Conservation (phyloP, 2,888 invertebrate species). For the Pachydiplax longipennis region DNA sequence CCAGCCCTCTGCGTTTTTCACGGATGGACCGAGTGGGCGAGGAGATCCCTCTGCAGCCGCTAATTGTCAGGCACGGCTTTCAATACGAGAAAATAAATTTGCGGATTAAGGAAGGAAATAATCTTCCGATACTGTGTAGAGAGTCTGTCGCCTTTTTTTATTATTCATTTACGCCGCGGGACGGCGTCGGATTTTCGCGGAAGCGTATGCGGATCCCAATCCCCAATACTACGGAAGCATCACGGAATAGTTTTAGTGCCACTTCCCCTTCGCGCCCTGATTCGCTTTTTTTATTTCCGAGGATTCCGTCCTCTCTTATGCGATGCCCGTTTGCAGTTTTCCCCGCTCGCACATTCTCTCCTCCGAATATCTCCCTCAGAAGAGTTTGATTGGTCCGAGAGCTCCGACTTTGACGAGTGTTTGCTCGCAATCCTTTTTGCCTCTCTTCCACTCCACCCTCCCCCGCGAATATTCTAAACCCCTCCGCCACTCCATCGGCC, state of each 20-base stretch:
- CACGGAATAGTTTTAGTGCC: conserved; percentile 33
- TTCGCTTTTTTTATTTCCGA: not conserved
- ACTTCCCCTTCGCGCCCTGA: not conserved
- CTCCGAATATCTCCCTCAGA: not conserved
- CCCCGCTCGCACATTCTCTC: not conserved
- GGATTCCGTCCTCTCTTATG: not conserved
- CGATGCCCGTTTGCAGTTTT: not conserved
- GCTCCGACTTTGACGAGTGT: conserved; percentile 37
- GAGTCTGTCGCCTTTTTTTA: not conserved
- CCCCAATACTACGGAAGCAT: not conserved
- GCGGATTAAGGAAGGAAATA: conserved; percentile 2
- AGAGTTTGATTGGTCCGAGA: conserved; percentile 37
- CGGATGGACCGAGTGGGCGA: not conserved
- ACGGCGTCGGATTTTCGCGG: conserved; percentile 4
- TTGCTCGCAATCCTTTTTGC: conserved; percentile 2
- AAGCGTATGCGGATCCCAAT: not conserved
- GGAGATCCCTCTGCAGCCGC: not conserved
- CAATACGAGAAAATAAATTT: not conserved
- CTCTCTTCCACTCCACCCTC: not conserved
- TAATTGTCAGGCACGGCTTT: conserved; percentile 35
- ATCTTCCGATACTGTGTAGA: conserved; percentile 14
- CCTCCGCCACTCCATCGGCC: not conserved
- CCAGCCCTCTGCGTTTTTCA: not conserved
- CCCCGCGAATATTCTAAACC: not conserved
- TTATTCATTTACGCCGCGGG: conserved; percentile 10